Percentiles rank a stretch among this genome's conserved stretches.
phyloP scores from a whole-genome alignment of 2,113 vertebrate species.

The Sinocyclocheilus grahami region DNA sequence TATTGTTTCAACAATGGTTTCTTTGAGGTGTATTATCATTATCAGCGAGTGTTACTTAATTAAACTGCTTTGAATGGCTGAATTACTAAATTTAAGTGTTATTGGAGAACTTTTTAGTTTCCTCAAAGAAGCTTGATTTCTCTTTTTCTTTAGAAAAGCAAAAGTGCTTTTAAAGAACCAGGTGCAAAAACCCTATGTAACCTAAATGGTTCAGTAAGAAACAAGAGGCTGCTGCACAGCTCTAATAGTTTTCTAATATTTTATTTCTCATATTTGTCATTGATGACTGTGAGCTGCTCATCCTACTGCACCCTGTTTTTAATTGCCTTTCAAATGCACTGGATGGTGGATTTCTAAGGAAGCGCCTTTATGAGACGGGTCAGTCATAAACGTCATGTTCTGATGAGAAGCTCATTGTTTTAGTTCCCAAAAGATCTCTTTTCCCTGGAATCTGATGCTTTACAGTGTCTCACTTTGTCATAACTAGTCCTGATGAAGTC shows the following conservation, averaged over 20 bases:
- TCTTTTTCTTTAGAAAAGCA: neutral
- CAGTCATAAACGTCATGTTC: neutral
- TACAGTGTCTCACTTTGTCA: neutral
- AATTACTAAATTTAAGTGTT: no score
- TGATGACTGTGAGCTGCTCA: neutral
- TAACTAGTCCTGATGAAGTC: neutral
- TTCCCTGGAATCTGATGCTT: conserved; percentile 9
- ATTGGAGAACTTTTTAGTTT: no score
- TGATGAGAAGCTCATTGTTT: neutral
- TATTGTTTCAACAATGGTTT: neutral
- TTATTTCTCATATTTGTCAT: no score
- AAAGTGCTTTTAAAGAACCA: no score
- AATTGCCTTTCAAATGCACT: neutral
- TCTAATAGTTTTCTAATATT: neutral
- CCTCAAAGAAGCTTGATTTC: neutral
- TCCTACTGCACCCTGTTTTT: neutral
- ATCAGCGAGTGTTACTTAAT: neutral
- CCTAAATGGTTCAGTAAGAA: no score
- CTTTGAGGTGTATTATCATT: neutral
- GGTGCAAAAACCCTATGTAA: no score
- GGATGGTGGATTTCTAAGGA: neutral
- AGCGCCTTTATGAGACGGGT: neutral
- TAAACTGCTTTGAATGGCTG: neutral
- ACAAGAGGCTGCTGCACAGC: neutral
- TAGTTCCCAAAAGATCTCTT: neutral